Conservation (phyloP, 2,888 invertebrate genomes). For the Eugnorisma glareosa region DNA sequence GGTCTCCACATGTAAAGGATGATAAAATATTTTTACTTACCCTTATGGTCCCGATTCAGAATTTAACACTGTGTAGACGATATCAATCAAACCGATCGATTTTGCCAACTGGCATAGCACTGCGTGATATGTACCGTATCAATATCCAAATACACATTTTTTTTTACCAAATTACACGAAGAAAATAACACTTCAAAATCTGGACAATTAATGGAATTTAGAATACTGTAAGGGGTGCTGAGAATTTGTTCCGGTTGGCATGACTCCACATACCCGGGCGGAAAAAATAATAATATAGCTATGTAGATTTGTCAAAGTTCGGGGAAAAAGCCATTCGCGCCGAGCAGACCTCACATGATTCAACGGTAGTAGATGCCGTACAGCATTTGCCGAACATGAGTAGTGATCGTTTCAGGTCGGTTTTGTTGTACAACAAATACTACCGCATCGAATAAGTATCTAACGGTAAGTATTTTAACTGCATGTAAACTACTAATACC, state of each 20-base stretch:
- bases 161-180: not conserved
- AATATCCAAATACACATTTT: not conserved
- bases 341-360: not conserved
- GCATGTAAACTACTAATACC: not conserved
- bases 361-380: not conserved
- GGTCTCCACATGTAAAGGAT: not conserved
- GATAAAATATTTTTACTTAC: not conserved
- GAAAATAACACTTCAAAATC: not conserved
- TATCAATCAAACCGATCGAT: not conserved
- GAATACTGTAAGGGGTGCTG: not conserved
- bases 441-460: no score
- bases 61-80: not conserved
- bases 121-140: not conserved
- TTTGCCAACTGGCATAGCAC: not conserved
- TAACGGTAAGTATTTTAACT: no score
- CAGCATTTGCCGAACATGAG: not conserved
- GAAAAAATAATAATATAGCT: not conserved
- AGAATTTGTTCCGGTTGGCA: not conserved
- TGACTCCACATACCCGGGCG: not conserved
- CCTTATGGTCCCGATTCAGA: not conserved
- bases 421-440: no score
- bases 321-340: not conserved
- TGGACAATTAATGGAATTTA: not conserved
- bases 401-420: no score
- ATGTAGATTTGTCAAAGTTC: not conserved